A percentile compares a stretch with the other conserved stretches of the same genome.
Evolutionary conservation across 2,797 vertebrate genomes (phyloP).

Genomic region (Bovichtus diacanthus): DNA sequence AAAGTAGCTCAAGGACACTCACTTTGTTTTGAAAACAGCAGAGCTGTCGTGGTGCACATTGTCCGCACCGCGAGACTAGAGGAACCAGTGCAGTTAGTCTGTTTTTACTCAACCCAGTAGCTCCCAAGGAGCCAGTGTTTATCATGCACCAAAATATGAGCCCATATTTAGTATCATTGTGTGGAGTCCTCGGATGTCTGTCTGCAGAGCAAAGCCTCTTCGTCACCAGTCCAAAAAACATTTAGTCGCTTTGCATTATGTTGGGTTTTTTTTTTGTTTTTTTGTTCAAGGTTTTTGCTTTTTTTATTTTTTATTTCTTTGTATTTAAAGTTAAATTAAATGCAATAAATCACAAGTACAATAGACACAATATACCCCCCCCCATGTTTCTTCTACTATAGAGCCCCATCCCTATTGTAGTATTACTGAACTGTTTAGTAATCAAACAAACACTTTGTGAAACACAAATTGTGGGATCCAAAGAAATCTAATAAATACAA

Average conservation of each 20-base stretch:
- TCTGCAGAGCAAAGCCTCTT: slow-evolving; percentile 35
- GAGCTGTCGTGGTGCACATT: slow-evolving; percentile 55
- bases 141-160: slow-evolving; percentile 78
- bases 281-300: no score
- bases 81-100: slow-evolving; percentile 69
- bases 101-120: slow-evolving; percentile 74
- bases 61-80: slow-evolving; percentile 48
- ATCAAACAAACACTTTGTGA: no score
- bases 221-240: slow-evolving; percentile 25
- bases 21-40: slow-evolving; percentile 80
- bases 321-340: no score
- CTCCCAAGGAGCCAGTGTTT: slow-evolving; percentile 75
- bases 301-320: no score
- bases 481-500: no score
- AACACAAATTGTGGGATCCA: no score
- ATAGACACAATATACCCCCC: no score
- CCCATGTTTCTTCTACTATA: no score
- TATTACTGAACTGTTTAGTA: no score
- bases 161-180: slow-evolving; percentile 81
- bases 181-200: slow-evolving; percentile 50
- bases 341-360: no score
- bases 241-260: neutral
- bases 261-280: neutral
- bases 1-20: slow-evolving; percentile 58
- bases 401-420: no score